Base-by-base conservation (phyloP, 64 coral and sea anemone genomes). In the Orbicella faveolata region DNA sequence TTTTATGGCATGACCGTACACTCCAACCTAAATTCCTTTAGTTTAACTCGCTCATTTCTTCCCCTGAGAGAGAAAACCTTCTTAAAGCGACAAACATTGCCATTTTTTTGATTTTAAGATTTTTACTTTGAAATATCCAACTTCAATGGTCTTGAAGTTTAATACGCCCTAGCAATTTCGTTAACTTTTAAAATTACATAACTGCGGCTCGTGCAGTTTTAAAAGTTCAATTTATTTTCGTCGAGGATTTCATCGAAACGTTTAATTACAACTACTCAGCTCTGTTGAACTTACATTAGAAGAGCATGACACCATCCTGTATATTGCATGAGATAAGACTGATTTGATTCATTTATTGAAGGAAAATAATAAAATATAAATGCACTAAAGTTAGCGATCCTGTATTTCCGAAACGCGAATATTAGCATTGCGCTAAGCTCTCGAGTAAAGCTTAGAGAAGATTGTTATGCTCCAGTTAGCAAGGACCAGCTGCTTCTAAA, bases 401-500 rank as follows among this genome's bases (percentile, higher is more conserved):
- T 11, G n/a, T 44, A 63, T 44, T 67, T 68, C 63, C 41, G 21
- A 66, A 33, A 72, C 15, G 63, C 11, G 23, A 85, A 85, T 85
- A 83, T 85, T 72, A 52, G 63, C 39, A 52, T 20, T 34, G 61
- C 61, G 62, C 14, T 83, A 67, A 67, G 80, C 80, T 68, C 80
- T 83, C 36, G 34, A 83, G 34, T 52, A 52, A 85, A 36, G 3
- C n/a, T 21, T 36, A 48, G 17, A 84, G 34, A 21, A 85, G 37
- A 85, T 83, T 85, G 82, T 73, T 85, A 69, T 73, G 82, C 64
- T 85, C 37, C 63, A 85, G 25, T 70, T 85, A 34, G 36, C 82
- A 85, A 35, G 63, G 61, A 35, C 37, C 82, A 85, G 82, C 82
- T 85, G 82, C 82, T 73, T 52, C 82, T 72, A 85, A 84, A 72